A percentile compares a stretch with the other conserved stretches of the same genome.
phyloP scores from a whole-genome alignment of 2,888 invertebrate genomes.

The Lithosia quadra region DNA sequence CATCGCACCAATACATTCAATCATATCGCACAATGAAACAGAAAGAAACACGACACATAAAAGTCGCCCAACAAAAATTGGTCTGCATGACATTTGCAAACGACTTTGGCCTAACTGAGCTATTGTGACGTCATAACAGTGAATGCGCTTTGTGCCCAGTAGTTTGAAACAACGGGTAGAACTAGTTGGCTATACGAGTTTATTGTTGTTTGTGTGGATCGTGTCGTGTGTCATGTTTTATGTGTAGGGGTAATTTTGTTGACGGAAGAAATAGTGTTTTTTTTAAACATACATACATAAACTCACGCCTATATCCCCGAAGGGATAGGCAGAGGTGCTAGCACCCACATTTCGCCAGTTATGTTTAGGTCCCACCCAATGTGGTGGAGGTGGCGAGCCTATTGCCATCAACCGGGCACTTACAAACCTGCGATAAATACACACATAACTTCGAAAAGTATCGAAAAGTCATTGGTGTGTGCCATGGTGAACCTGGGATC shows the following conservation, averaged over 20 bases:
- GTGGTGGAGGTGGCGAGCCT: too few relatives aligned
- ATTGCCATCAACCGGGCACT: too few relatives aligned
- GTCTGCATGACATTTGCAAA: constrained; percentile 47
- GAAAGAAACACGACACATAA: constrained; percentile 28
- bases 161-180: constrained; percentile 17
- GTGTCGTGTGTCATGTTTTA: background rate
- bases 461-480: too few relatives aligned
- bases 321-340: too few relatives aligned
- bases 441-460: too few relatives aligned
- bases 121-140: constrained; percentile 42
- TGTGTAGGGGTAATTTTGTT: background rate
- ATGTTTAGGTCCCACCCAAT: too few relatives aligned
- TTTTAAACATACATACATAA: too few relatives aligned
- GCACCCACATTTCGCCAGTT: too few relatives aligned
- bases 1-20: constrained; percentile 17
- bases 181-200: constrained; percentile 14
- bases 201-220: background rate
- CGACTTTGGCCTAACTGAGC: constrained; percentile 37
- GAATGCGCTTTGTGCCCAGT: constrained; percentile 29
- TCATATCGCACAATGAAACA: constrained; percentile 24
- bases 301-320: too few relatives aligned
- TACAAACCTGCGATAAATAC: too few relatives aligned
- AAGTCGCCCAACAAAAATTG: constrained; percentile 39
- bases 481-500: too few relatives aligned
- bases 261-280: background rate